Evolutionary conservation across 2,113 vertebrate genomes (phyloP).

Genomic region (Sterna hirundo): DNA sequence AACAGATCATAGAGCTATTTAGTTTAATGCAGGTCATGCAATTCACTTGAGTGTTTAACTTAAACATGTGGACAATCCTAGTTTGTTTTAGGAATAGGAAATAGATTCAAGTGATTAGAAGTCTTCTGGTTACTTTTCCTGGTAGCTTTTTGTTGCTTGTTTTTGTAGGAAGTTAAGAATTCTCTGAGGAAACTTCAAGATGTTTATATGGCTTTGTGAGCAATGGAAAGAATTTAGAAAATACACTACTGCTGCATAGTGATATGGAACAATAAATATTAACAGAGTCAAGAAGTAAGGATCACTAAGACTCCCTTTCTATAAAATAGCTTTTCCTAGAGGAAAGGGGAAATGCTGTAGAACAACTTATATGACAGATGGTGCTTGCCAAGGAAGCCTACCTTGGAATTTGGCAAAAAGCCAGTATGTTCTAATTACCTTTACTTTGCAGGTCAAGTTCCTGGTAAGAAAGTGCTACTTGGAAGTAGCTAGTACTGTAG

Average conservation of each 20-base stretch:
- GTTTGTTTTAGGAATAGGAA: conserved; percentile 3
- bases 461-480: neutral
- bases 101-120: neutral
- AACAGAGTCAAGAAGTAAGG: neutral
- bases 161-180: conserved; percentile 60
- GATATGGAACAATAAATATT: conserved; percentile 39
- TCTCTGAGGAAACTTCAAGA: conserved; percentile 43
- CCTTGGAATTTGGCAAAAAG: neutral
- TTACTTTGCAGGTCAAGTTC: neutral
- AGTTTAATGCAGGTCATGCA: neutral
- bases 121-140: conserved; percentile 33
- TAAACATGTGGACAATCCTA: neutral
- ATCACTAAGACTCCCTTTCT: neutral
- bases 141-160: conserved; percentile 44
- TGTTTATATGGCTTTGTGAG: conserved; percentile 47
- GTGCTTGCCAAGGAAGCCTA: neutral
- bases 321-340: neutral
- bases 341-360: neutral
- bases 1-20: neutral
- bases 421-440: neutral
- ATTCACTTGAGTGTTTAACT: neutral
- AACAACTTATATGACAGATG: neutral
- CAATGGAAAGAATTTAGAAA: conserved; percentile 49
- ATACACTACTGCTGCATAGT: neutral
- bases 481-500: neutral